These are phyloP conservation scores for Coelopa pilipes DNA, from an alignment of 2,888 invertebrate genomes.

Conservation along the genomic window DNA sequence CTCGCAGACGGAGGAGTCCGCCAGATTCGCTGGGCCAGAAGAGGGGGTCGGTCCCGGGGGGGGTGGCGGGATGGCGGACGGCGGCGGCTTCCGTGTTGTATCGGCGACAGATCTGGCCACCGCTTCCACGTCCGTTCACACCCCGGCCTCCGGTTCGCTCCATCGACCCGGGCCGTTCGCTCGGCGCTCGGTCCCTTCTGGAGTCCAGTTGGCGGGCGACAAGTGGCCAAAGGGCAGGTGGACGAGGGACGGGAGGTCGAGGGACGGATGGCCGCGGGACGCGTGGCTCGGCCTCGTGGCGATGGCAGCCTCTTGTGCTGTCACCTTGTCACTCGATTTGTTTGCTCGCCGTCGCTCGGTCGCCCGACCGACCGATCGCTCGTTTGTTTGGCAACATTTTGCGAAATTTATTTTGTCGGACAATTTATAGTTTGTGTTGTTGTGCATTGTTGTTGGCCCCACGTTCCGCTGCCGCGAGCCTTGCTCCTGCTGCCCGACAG, in stretches of 20 bases:
- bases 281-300: no score
- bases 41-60: no score
- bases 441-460: slow-evolving; percentile 36
- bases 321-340: slow-evolving; percentile 38
- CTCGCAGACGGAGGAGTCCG: no score
- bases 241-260: neutral
- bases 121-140: neutral
- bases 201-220: neutral
- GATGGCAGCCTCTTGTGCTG: slow-evolving; percentile 30
- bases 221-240: neutral
- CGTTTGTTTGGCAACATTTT: slow-evolving; percentile 35
- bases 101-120: slow-evolving; percentile 11
- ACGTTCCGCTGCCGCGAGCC: neutral
- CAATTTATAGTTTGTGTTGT: slow-evolving; percentile 39
- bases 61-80: neutral
- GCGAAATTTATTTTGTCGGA: slow-evolving; percentile 41
- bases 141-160: no score
- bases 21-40: neutral
- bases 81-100: slow-evolving; percentile 22
- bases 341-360: neutral
- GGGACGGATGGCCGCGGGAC: no score
- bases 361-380: no score
- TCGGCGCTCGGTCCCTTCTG: no score
- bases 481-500: neutral
- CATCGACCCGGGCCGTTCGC: no score